Evolutionary conservation across 2,113 vertebrate species (phyloP).

Genomic region (Anhinga rufa): DNA sequence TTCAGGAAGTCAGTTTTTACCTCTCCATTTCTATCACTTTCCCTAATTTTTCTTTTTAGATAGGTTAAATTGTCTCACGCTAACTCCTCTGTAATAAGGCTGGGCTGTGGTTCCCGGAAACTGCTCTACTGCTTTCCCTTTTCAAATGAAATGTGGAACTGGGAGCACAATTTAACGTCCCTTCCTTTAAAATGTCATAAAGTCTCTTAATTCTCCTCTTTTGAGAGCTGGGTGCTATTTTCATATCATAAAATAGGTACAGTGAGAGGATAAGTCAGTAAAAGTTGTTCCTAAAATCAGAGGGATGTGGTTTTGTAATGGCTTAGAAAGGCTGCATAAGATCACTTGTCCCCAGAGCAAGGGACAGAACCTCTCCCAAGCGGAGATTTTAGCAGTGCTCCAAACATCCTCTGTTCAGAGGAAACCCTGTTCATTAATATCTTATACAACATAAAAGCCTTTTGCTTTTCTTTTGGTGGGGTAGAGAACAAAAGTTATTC

Average conservation of each 20-base stretch:
- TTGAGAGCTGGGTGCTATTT: neutral
- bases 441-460: neutral
- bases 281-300: neutral
- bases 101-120: neutral
- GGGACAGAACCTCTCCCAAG: neutral
- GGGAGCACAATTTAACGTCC: neutral
- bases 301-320: neutral
- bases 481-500: conserved; percentile 1
- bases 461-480: conserved; percentile 12
- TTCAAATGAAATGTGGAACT: neutral
- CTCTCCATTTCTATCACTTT: neutral
- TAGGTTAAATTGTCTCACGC: neutral
- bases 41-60: neutral
- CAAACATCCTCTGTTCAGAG: conserved; percentile 22
- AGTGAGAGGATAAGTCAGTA: neutral
- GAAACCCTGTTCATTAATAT: conserved; percentile 16
- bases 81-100: neutral
- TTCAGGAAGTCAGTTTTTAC: neutral
- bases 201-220: neutral
- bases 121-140: neutral
- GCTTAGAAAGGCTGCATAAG: neutral
- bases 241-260: neutral
- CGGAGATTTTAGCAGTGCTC: neutral
- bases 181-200: neutral
- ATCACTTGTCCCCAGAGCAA: neutral